phyloP scores from a whole-genome alignment of 1,140 invertebrate genomes.

The Platorchestia sp. region DNA sequence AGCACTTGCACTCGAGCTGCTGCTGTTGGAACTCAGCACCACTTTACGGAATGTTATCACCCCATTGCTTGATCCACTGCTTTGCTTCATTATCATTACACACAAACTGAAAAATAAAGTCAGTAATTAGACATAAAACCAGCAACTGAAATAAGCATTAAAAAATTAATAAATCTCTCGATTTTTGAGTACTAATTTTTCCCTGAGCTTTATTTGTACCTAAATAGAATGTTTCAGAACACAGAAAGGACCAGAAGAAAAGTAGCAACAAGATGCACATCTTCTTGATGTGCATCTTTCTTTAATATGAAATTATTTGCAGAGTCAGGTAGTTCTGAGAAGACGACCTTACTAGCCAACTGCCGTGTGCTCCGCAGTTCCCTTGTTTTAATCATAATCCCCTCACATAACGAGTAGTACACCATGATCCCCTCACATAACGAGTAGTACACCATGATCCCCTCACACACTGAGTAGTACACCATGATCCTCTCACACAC shows the following conservation, averaged over 20 bases:
- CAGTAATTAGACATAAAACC: not conserved
- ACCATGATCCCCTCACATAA: too few relatives aligned
- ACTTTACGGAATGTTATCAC: slow-evolving; percentile 53
- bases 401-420: too few relatives aligned
- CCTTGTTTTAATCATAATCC: too few relatives aligned
- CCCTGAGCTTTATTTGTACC: not conserved
- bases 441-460: too few relatives aligned
- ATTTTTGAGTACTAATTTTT: not conserved
- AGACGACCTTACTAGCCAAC: too few relatives aligned
- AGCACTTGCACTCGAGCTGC: not conserved
- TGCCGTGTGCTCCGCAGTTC: too few relatives aligned
- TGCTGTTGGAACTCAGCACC: not conserved
- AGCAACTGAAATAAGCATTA: not conserved
- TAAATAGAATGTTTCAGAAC: not conserved
- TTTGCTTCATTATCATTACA: slow-evolving; percentile 53
- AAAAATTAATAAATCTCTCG: not conserved
- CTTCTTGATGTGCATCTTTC: too few relatives aligned
- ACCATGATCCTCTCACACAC: too few relatives aligned
- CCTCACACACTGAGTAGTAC: too few relatives aligned
- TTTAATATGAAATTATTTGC: too few relatives aligned
- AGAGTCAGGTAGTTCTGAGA: too few relatives aligned
- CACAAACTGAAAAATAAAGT: slow-evolving; percentile 14
- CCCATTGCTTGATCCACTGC: slow-evolving; percentile 23
- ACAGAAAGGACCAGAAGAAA: not conserved
- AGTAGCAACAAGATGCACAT: too few relatives aligned